phyloP scores from a whole-genome alignment of 2,888 invertebrate genomes.

The Ganaspis brasiliensis region DNA sequence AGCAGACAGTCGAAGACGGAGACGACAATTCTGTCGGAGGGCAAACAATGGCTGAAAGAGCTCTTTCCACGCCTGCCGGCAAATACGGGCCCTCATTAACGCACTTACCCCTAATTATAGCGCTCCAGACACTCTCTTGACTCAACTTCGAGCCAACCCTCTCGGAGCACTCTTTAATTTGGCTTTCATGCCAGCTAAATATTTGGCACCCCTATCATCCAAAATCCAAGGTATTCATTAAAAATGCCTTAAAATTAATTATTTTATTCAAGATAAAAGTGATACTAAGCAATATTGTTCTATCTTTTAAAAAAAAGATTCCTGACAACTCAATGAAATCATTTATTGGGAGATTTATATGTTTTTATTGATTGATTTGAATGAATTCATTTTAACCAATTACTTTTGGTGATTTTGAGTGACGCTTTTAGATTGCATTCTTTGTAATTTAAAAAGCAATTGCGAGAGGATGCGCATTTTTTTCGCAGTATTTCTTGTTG shows the following conservation, averaged over 20 bases:
- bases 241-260: neutral
- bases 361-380: neutral
- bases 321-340: no score
- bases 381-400: no score
- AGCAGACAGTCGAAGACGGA: slow-evolving; percentile 46
- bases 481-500: slow-evolving; percentile 51
- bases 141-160: slow-evolving; percentile 36
- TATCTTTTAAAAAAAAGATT: neutral
- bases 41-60: slow-evolving; percentile 52
- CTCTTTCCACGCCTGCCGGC: slow-evolving; percentile 54
- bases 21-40: slow-evolving; percentile 51
- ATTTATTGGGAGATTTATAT: no score
- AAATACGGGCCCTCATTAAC: slow-evolving; percentile 60
- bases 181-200: slow-evolving; percentile 55
- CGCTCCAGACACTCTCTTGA: slow-evolving; percentile 55
- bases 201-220: slow-evolving; percentile 54
- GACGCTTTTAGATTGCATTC: neutral
- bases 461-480: slow-evolving; percentile 16
- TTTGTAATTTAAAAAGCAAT: slow-evolving; percentile 20
- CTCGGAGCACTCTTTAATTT: slow-evolving; percentile 51
- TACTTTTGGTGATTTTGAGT: neutral
- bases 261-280: neutral
- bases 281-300: neutral
- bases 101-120: slow-evolving; percentile 59
- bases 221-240: neutral